Conservation (phyloP, 2,888 invertebrate genomes). For the Campoplex nolae region DNA sequence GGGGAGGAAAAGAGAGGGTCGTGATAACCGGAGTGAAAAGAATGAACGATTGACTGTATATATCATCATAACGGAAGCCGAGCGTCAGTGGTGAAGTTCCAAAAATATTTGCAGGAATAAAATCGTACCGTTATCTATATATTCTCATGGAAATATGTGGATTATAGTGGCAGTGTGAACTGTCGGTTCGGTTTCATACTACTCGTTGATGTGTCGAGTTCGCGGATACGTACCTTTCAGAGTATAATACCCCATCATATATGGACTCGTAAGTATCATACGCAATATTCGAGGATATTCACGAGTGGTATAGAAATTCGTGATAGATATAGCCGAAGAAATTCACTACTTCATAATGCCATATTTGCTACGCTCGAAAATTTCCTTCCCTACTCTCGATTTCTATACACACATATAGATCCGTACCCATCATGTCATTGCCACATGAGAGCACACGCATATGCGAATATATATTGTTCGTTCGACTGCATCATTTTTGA, state of each 20-base stretch:
- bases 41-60: slow-evolving; percentile 48
- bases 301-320: slow-evolving; percentile 36
- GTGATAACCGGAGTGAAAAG: slow-evolving; percentile 33
- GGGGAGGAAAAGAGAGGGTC: not conserved
- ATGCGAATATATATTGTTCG: slow-evolving; percentile 25
- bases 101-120: slow-evolving; percentile 54
- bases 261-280: not conserved
- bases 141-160: not conserved
- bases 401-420: not conserved
- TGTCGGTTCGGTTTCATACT: slow-evolving; percentile 34
- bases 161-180: slow-evolving; percentile 36
- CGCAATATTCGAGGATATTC: slow-evolving; percentile 30
- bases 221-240: not conserved
- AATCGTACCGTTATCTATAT: slow-evolving; percentile 40
- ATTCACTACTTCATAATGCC: slow-evolving; percentile 51
- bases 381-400: slow-evolving; percentile 17
- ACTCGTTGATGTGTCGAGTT: slow-evolving; percentile 56
- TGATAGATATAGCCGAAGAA: slow-evolving; percentile 12
- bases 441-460: slow-evolving; percentile 36
- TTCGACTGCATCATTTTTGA: slow-evolving; percentile 46
- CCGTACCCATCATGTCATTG: not conserved
- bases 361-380: slow-evolving; percentile 54
- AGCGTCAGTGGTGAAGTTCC: slow-evolving; percentile 18
- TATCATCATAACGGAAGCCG: slow-evolving; percentile 26
- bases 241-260: slow-evolving; percentile 31